A percentile compares a stretch with the other conserved stretches of the same genome.
phyloP scores from a whole-genome alignment of 2,797 vertebrate genomes.

The Hapalemur alaotrensis region DNA sequence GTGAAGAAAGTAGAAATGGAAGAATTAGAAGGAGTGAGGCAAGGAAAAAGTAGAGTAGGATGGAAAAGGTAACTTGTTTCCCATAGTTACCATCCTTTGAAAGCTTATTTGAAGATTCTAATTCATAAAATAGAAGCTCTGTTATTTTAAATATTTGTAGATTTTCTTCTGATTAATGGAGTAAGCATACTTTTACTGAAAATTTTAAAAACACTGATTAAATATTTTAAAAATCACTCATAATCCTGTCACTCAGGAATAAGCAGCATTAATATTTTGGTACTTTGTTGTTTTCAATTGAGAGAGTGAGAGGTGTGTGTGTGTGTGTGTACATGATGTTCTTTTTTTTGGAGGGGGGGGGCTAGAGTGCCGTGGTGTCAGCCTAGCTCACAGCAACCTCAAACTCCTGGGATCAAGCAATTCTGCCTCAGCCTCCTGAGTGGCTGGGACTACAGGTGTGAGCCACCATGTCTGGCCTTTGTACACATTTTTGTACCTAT shows the following conservation, averaged over 20 bases:
- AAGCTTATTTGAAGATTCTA: not conserved
- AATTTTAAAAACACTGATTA: not conserved
- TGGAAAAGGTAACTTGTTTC: not conserved
- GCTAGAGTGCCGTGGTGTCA: too few relatives aligned
- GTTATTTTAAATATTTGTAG: not conserved
- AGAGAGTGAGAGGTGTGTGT: not conserved
- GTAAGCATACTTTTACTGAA: not conserved
- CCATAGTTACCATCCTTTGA: not conserved
- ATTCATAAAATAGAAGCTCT: not conserved
- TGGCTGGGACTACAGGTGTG: too few relatives aligned
- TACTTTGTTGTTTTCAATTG: not conserved
- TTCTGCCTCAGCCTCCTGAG: too few relatives aligned
- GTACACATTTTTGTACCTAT: not conserved
- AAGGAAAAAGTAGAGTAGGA: not conserved
- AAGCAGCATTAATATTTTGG: not conserved
- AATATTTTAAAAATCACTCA: not conserved
- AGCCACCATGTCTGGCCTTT: not conserved
- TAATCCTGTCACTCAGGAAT: not conserved
- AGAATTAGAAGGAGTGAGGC: not conserved
- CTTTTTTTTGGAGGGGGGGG: too few relatives aligned
- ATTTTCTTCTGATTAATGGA: not conserved
- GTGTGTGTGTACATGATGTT: too few relatives aligned
- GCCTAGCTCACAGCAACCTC: too few relatives aligned
- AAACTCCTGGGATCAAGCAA: too few relatives aligned
- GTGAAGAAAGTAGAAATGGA: not conserved